Evolutionary conservation across 2,888 invertebrate genomes (phyloP), one percentile per base, ranked within the genome.

Genomic region (Tetanocera ferruginea): DNA sequence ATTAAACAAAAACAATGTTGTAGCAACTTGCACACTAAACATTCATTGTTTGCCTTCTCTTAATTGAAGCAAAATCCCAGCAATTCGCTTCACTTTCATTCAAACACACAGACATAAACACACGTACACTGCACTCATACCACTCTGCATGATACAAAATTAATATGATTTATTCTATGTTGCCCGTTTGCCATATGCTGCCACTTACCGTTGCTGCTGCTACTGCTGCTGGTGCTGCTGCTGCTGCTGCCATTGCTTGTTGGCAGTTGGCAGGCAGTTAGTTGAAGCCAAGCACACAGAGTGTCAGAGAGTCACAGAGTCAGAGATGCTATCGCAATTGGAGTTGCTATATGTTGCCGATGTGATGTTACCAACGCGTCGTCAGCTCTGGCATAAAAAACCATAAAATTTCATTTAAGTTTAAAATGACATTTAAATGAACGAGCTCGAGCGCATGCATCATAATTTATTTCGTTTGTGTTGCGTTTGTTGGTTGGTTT

Each of bases 391-490:
- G 75, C 43, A 84, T 84, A 85, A 83, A 85, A 84, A 83, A 82
- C 83, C 86, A 86, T 86, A 84, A 86, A 86, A 84, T 86, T 87
- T 87, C 84, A 87, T 87, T 87, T 87, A 84, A 86, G 85, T 86
- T 87, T 86, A 87, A 87, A 87, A 87, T 85, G 86, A 83, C 87
- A 87, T 86, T 86, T 86, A 86, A 87, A 87, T 87, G 87, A 87
- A 87, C 85, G 87, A 86, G 85, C 84, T 80, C 76, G 77, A 76
- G 79, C 79, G 84, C 85, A 87, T 86, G 86, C 84, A 86, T 86
- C 87, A 87, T 87, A 87, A 87, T 87, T 87, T 86, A 87, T 86
- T 83, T 83, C 80, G 84, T 43, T 62, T 60, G 51, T 62, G 52
- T n/a, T 43, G 43, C 23, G 49, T 67, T 34, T 23, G 66, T 69